Conservation (phyloP, 2,888 invertebrate genomes). For the Caradrina clavipalpis region DNA sequence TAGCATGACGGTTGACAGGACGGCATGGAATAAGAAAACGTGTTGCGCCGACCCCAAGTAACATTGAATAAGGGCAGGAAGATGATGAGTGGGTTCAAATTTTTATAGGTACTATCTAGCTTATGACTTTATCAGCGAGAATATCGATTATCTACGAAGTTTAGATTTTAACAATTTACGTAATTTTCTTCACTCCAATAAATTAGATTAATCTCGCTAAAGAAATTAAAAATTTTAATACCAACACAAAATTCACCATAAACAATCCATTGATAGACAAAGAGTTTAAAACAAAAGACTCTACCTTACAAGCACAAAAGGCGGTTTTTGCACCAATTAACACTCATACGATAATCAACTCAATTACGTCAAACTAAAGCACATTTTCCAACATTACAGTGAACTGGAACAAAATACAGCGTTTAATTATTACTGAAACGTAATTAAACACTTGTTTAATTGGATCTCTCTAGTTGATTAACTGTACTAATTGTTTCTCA, state of each 20-base stretch:
- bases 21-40: too few species aligned
- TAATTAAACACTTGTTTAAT: conserved; percentile 82
- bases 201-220: too few species aligned
- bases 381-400: conserved; percentile 18
- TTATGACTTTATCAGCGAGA: background rate
- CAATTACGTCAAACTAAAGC: conserved; percentile 17
- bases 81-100: too few species aligned
- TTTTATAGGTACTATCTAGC: too few species aligned
- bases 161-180: too few species aligned
- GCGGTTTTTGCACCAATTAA: conserved; percentile 39
- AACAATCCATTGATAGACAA: conserved; percentile 18
- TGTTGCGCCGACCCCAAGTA: too few species aligned
- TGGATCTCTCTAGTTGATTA: conserved; percentile 76
- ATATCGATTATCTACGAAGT: too few species aligned
- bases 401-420: conserved; percentile 57
- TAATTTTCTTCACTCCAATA: too few species aligned
- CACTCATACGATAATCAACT: conserved; percentile 37
- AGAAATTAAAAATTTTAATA: too few species aligned
- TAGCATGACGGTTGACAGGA: too few species aligned
- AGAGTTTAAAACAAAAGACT: conserved; percentile 33
- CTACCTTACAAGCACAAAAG: conserved; percentile 43
- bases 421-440: conserved; percentile 79
- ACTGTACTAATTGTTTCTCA: conserved; percentile 74
- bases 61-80: too few species aligned
- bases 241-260: conserved; percentile 15